Evolutionary conservation across 2,888 invertebrate species (phyloP).

Genomic region (Microdon myrmicae): DNA sequence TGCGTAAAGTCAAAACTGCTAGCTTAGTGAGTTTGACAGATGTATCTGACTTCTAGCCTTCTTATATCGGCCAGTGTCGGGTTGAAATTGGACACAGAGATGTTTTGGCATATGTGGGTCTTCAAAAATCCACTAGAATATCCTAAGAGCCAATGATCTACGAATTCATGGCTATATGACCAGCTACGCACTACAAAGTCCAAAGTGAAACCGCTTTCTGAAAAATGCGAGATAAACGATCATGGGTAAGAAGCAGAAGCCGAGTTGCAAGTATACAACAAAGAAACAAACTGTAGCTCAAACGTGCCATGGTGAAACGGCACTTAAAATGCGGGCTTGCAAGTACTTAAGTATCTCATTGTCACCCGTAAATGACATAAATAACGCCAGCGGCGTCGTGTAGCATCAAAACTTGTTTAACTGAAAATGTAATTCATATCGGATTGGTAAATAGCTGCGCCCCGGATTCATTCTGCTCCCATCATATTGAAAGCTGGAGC

Average conservation of each 20-base stretch:
- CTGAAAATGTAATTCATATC: conserved; percentile 14
- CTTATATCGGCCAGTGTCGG: no score
- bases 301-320: conserved; percentile 23
- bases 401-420: conserved; percentile 40
- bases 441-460: conserved; percentile 37
- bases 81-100: no score
- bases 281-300: background rate
- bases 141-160: no score
- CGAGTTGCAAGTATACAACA: background rate
- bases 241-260: conserved; percentile 1
- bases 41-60: no score
- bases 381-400: background rate
- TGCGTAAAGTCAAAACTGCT: no score
- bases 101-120: no score
- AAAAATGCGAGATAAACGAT: conserved; percentile 18
- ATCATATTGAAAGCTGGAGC: conserved; percentile 23
- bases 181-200: no score
- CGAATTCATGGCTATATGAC: no score
- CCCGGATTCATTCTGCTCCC: conserved; percentile 41
- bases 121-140: no score
- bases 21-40: no score
- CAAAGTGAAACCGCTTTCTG: conserved; percentile 29
- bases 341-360: conserved; percentile 28
- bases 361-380: conserved; percentile 23
- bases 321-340: conserved; percentile 25